Evolutionary conservation across 2,888 invertebrate genomes (phyloP).

Genomic region (Exocentrus adspersus): DNA sequence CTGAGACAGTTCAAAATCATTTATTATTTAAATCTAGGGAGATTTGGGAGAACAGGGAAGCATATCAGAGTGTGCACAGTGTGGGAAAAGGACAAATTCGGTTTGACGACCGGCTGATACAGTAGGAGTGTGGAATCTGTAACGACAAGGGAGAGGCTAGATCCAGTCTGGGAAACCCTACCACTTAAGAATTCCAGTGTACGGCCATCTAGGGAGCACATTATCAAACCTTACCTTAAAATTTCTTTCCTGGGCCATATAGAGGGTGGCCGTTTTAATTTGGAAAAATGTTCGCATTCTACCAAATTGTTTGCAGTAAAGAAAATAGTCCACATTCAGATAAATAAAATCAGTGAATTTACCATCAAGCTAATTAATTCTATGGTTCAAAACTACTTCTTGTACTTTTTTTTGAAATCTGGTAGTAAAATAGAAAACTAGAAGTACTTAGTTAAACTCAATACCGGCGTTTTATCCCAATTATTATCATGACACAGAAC

Average conservation of each 20-base stretch:
- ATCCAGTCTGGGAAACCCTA: conserved; percentile 34
- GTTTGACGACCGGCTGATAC: conserved; percentile 44
- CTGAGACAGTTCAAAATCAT: conserved; percentile 44
- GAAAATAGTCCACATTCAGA: too few relatives aligned
- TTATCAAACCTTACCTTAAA: conserved; percentile 25
- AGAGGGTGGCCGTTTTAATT: too few relatives aligned
- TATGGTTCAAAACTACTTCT: too few relatives aligned
- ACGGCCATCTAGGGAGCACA: conserved; percentile 27
- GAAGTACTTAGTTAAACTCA: too few relatives aligned
- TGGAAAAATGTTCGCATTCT: too few relatives aligned
- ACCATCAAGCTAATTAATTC: too few relatives aligned
- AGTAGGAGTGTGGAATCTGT: conserved; percentile 43
- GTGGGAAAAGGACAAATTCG: conserved; percentile 19
- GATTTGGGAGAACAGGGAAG: conserved; percentile 28
- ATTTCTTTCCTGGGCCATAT: conserved; percentile 5
- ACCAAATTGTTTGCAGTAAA: too few relatives aligned
- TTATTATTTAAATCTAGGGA: conserved; percentile 46
- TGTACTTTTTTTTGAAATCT: too few relatives aligned
- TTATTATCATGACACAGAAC: neutral
- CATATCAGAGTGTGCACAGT: conserved; percentile 1
- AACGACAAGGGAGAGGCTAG: conserved; percentile 38
- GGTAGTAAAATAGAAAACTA: too few relatives aligned
- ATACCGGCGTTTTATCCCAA: neutral
- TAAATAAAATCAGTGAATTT: too few relatives aligned
- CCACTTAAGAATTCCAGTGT: conserved; percentile 37